Conservation (phyloP, 2,113 vertebrate species). For the Mormoops blainvillei region DNA sequence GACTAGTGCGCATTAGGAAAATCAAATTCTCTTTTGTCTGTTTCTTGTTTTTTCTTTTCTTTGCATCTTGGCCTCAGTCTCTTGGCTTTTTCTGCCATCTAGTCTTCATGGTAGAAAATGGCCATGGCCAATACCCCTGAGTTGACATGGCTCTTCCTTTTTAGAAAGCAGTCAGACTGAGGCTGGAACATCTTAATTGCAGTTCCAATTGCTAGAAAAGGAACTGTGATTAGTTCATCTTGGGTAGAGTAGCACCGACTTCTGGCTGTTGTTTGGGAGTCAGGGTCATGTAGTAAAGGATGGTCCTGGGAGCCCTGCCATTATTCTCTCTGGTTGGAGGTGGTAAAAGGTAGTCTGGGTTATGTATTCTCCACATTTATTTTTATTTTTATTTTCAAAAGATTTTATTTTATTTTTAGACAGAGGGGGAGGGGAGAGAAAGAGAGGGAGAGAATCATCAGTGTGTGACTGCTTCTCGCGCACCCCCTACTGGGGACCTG, state of each 20-base stretch:
- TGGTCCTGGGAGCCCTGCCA: not conserved
- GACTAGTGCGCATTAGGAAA: not conserved
- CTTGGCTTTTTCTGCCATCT: not conserved
- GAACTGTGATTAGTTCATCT: not conserved
- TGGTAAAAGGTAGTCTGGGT: not conserved
- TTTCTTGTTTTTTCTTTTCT: not conserved
- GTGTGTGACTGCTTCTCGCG: no score
- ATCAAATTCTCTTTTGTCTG: not conserved
- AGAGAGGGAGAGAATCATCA: no score
- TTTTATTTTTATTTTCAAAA: no score
- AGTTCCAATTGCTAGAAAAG: slow-evolving; percentile 10
- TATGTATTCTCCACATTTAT: not conserved
- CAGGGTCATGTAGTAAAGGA: not conserved
- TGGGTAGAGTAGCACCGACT: not conserved
- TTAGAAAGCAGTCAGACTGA: not conserved
- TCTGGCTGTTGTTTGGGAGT: not conserved
- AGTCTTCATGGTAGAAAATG: not conserved
- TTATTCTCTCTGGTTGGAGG: not conserved
- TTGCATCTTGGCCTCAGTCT: not conserved
- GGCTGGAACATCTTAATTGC: slow-evolving; percentile 1
- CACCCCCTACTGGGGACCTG: no score
- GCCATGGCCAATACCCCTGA: not conserved
- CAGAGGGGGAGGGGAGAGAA: no score
- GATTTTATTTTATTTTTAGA: no score
- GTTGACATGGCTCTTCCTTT: not conserved